Percentiles rank a stretch among this genome's conserved stretches.
These are phyloP conservation scores for Pissodes strobi DNA, from an alignment of 1,140 invertebrate genomes.

Conservation along the genomic window DNA sequence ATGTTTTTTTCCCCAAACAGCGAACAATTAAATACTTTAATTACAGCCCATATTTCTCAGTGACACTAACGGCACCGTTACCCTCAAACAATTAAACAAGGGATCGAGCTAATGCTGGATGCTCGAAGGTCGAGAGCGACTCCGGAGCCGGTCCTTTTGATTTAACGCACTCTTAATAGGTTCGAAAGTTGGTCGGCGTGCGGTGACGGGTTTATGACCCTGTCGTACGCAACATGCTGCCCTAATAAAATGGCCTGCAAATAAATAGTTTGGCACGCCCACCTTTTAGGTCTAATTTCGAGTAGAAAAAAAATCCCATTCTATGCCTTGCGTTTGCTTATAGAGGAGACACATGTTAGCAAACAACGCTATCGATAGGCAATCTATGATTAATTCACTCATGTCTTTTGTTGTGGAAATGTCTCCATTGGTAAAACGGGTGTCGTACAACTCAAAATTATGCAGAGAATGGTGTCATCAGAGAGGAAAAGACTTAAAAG, in stretches of 20 bases:
- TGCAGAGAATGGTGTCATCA: too few relatives aligned
- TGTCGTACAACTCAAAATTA: too few relatives aligned
- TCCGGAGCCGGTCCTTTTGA: slow-evolving; percentile 14
- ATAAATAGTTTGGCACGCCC: background rate
- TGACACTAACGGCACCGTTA: slow-evolving; percentile 26
- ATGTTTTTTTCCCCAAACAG: too few relatives aligned
- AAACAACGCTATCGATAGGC: background rate
- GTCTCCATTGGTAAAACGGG: too few relatives aligned
- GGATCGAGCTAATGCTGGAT: slow-evolving; percentile 28
- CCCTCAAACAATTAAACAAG: slow-evolving; percentile 36
- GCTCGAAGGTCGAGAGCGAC: slow-evolving; percentile 26
- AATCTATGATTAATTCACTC: too few relatives aligned
- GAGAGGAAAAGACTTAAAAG: too few relatives aligned
- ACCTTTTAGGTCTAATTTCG: slow-evolving; percentile 3
- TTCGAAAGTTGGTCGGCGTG: slow-evolving; percentile 31
- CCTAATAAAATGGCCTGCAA: slow-evolving; percentile 23
- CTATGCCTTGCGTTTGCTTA: too few relatives aligned
- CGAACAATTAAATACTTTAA: too few relatives aligned
- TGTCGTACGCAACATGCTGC: slow-evolving; percentile 29
- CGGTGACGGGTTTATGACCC: slow-evolving; percentile 22
- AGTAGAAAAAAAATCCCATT: too few relatives aligned
- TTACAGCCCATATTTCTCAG: slow-evolving; percentile 25
- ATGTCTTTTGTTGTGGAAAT: too few relatives aligned
- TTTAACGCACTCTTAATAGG: slow-evolving; percentile 36
- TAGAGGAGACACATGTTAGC: background rate